phyloP scores from a whole-genome alignment of 30 jellyfish, hydroid and myxozoan genomes.

The Turritopsis dohrnii region DNA sequence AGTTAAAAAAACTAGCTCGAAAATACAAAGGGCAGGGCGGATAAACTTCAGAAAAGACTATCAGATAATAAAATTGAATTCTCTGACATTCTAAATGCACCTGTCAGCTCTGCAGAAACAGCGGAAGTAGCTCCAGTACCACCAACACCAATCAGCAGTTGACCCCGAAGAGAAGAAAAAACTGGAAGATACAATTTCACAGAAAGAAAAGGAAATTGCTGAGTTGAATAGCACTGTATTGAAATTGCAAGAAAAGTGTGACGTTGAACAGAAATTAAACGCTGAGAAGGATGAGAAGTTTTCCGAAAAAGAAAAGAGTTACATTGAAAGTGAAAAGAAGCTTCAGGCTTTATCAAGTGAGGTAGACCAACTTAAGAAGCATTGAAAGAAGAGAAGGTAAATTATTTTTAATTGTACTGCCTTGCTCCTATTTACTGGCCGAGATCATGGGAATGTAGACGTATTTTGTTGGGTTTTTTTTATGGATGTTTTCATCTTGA shows the following conservation, averaged over 20 bases:
- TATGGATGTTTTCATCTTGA: not conserved
- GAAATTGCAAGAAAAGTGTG: constrained; percentile 15
- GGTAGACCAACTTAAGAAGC: not conserved
- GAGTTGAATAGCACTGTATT: constrained; percentile 38
- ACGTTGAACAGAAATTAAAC: constrained; percentile 10
- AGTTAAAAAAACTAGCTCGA: constrained; percentile 74
- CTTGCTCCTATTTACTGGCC: too few relatives aligned
- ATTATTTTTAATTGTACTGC: not conserved
- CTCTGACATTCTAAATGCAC: constrained; percentile 25
- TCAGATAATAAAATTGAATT: constrained; percentile 24
- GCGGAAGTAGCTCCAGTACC: constrained; percentile 19
- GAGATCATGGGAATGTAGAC: too few relatives aligned
- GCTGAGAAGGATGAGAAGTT: constrained; percentile 17
- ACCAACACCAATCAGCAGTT: constrained; percentile 9
- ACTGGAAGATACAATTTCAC: constrained; percentile 32
- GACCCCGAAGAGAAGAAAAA: constrained; percentile 50
- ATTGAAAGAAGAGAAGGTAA: constrained; percentile 2
- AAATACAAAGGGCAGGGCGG: constrained; percentile 64
- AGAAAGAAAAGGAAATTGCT: constrained; percentile 30
- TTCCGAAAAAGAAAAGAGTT: not conserved
- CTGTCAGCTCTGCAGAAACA: constrained; percentile 17
- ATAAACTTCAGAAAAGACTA: constrained; percentile 48
- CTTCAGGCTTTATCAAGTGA: not conserved
- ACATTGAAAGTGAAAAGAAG: constrained; percentile 7
- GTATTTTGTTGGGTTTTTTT: not conserved